These are phyloP conservation scores for Oxygymnocypris stewartii DNA, from an alignment of 2,113 vertebrate genomes.

Conservation along the genomic window DNA sequence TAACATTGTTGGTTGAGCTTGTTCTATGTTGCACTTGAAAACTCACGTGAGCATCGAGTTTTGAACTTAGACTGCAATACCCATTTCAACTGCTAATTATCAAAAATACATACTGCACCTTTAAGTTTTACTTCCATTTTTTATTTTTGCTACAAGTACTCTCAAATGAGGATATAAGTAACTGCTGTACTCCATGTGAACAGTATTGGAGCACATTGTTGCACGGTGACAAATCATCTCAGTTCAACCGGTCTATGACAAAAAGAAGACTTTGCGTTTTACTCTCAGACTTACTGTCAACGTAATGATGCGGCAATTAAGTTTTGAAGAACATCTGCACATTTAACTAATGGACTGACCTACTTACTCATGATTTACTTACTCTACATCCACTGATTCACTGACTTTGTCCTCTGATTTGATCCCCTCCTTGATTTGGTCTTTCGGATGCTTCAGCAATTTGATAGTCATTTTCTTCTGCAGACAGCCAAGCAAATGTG, in stretches of 20 bases:
- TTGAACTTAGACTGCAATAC: not conserved
- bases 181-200: not conserved
- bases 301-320: not conserved
- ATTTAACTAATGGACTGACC: not conserved
- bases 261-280: not conserved
- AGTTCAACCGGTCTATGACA: not conserved
- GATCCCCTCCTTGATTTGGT: slow-evolving; percentile 14
- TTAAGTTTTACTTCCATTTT: not conserved
- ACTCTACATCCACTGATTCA: slow-evolving; percentile 23
- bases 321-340: not conserved
- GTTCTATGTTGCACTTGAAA: not conserved
- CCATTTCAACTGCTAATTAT: not conserved
- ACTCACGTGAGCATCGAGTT: not conserved
- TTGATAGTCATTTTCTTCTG: slow-evolving; percentile 76
- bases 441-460: slow-evolving; percentile 59
- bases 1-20: not conserved
- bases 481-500: slow-evolving; percentile 38
- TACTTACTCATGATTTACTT: slow-evolving; percentile 36
- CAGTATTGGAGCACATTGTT: not conserved
- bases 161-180: not conserved
- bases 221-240: not conserved
- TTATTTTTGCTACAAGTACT: not conserved
- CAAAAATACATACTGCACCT: not conserved
- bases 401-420: slow-evolving; percentile 12
- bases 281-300: not conserved